Conservation (phyloP, 2,113 vertebrate genomes). For the Neodon shergylaensis region DNA sequence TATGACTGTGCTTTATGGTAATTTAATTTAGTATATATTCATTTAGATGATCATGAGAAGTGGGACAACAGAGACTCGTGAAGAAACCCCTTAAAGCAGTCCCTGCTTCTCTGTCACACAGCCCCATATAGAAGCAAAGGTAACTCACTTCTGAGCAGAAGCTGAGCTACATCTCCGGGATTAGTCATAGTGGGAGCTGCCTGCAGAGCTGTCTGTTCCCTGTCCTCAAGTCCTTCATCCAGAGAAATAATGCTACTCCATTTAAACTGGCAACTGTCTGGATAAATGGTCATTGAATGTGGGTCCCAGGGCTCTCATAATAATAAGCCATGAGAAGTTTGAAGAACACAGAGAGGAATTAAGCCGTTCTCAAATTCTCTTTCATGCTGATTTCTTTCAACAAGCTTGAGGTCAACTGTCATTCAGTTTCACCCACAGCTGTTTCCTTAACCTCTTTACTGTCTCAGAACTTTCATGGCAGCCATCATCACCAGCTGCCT, state of each 20-base stretch:
- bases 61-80: background rate
- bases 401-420: slow-evolving; percentile 51
- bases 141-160: background rate
- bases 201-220: slow-evolving; percentile 1
- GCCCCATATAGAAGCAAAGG: accelerated
- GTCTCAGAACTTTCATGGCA: background rate
- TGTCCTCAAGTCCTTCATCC: slow-evolving; percentile 51
- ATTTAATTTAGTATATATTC: background rate
- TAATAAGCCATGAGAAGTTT: slow-evolving; percentile 67
- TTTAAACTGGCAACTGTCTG: slow-evolving; percentile 72
- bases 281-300: slow-evolving; percentile 70
- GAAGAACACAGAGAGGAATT: slow-evolving; percentile 62
- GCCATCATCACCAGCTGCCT: background rate
- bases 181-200: background rate
- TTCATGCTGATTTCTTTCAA: slow-evolving; percentile 66
- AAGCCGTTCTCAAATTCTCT: slow-evolving; percentile 8
- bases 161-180: background rate
- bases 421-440: background rate
- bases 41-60: background rate
- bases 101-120: background rate
- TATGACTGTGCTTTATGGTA: background rate
- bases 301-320: slow-evolving; percentile 70
- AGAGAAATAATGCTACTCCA: slow-evolving; percentile 67
- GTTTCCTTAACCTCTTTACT: slow-evolving; percentile 58
- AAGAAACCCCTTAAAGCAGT: background rate